These are phyloP conservation scores for Antheraea assamensis DNA, from an alignment of 2,888 invertebrate species.

Conservation along the genomic window DNA sequence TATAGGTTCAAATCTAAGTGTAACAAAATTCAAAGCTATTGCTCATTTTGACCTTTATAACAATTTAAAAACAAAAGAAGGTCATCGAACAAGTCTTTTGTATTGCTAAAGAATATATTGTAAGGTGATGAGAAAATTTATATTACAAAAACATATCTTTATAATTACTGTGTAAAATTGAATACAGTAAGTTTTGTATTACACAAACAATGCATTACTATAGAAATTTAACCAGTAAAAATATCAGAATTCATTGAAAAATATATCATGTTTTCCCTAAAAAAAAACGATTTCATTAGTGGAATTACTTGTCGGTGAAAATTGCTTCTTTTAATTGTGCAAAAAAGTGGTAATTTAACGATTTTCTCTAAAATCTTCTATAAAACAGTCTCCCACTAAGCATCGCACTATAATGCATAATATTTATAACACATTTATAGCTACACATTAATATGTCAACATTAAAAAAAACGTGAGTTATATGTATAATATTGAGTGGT, in stretches of 20 bases:
- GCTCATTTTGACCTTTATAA: neutral
- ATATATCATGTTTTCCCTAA: neutral
- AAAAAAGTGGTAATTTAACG: neutral
- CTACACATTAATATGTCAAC: neutral
- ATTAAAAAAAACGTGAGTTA: conserved; percentile 3
- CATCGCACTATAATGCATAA: neutral
- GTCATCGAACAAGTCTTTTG: neutral
- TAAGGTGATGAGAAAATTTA: neutral
- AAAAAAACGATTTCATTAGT: neutral
- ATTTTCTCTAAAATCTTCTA: neutral
- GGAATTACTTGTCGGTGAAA: neutral
- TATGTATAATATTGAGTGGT: neutral
- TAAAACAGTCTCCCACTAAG: too few relatives aligned
- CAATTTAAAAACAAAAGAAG: neutral
- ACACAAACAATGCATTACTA: neutral
- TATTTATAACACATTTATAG: neutral
- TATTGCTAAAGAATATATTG: neutral
- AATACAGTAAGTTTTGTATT: neutral
- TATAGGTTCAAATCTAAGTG: neutral
- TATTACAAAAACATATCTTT: neutral
- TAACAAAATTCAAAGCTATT: neutral
- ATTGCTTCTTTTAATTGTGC: neutral
- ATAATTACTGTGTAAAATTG: neutral
- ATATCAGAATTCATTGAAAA: neutral
- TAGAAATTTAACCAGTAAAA: neutral